Conservation (phyloP, 2,113 vertebrate species). For the Pluvianellus socialis region DNA sequence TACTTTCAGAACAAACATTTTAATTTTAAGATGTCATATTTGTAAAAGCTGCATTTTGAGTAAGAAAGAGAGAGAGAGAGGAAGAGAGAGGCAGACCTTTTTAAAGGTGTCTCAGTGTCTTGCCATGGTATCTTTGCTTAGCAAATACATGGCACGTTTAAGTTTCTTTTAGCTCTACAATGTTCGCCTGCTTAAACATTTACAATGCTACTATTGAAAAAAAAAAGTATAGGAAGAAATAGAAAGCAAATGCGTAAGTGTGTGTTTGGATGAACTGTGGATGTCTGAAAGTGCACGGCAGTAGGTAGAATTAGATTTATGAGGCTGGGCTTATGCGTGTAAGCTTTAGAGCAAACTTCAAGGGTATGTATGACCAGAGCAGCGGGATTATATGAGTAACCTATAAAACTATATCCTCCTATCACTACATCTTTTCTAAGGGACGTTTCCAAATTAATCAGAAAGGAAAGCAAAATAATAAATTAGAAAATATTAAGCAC, state of each 20-base stretch:
- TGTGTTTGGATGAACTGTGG: constrained; percentile 1
- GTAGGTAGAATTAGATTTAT: not conserved
- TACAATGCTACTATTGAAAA: not conserved
- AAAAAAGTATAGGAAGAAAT: not conserved
- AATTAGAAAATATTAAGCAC: constrained; percentile 5
- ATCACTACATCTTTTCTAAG: not conserved
- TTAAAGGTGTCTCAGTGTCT: constrained; percentile 18
- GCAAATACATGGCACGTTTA: not conserved
- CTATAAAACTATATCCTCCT: not conserved
- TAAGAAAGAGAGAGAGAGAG: not conserved
- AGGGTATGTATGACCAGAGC: not conserved
- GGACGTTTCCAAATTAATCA: not conserved
- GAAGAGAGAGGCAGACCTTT: not conserved
- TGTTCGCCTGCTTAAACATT: constrained; percentile 40
- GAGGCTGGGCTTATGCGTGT: not conserved
- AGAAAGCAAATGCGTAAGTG: not conserved
- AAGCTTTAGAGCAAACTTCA: not conserved
- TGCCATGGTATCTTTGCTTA: not conserved
- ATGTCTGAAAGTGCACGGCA: not conserved
- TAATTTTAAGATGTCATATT: constrained; percentile 61
- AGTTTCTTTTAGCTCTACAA: not conserved
- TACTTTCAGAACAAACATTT: constrained; percentile 60
- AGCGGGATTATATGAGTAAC: not conserved
- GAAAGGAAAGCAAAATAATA: constrained; percentile 7
- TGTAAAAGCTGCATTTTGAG: constrained; percentile 47